Conservation (phyloP, 2,113 vertebrate species). For the Thunnus thynnus region DNA sequence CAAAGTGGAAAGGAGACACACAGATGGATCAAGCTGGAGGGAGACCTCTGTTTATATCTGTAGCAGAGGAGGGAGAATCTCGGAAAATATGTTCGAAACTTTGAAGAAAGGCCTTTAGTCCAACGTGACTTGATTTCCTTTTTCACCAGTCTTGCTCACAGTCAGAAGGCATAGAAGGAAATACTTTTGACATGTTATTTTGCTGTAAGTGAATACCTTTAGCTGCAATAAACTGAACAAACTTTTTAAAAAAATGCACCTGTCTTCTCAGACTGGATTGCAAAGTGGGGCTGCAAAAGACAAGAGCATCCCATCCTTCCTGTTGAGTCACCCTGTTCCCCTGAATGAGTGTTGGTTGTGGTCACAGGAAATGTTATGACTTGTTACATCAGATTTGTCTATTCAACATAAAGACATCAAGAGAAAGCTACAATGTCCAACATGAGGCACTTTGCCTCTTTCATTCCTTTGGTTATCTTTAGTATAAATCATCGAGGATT, state of each 20-base stretch:
- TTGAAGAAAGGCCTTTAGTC: slow-evolving; percentile 28
- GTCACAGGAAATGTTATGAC: slow-evolving; percentile 32
- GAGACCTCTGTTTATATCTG: slow-evolving; percentile 48
- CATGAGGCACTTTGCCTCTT: neutral
- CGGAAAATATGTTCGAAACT: slow-evolving; percentile 32
- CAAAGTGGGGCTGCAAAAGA: slow-evolving; percentile 6
- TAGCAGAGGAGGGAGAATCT: slow-evolving; percentile 13
- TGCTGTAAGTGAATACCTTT: neutral
- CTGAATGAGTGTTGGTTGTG: slow-evolving; percentile 15
- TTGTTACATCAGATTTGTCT: neutral
- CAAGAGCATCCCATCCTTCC: neutral
- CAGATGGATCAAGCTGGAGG: slow-evolving; percentile 47
- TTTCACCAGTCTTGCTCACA: slow-evolving; percentile 22
- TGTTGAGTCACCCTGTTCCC: neutral
- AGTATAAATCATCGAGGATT: neutral
- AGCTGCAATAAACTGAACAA: neutral
- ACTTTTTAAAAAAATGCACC: slow-evolving; percentile 12
- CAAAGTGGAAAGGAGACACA: slow-evolving; percentile 59
- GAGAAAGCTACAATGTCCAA: neutral
- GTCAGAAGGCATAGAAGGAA: slow-evolving; percentile 5
- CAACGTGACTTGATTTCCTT: slow-evolving; percentile 34
- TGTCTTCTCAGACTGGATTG: slow-evolving; percentile 11
- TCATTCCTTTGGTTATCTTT: neutral
- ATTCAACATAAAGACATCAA: neutral
- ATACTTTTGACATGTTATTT: slow-evolving; percentile 4